Evolutionary conservation across 1,140 invertebrate species (phyloP), one percentile per base, ranked within the genome.

Genomic region (Alviniconcha marisindica): DNA sequence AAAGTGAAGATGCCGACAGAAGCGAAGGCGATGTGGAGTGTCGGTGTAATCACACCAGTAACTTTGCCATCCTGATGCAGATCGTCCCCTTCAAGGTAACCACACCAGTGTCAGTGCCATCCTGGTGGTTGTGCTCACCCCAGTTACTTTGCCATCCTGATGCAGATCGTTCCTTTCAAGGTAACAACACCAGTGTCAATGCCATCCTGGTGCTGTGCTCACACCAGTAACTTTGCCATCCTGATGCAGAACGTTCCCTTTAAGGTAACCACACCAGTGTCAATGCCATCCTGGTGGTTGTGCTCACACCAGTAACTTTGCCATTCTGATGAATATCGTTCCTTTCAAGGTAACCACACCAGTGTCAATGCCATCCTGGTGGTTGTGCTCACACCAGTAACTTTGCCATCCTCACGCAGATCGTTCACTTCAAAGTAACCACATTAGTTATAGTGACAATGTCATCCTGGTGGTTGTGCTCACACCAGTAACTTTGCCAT

Each of bases 401-500:
- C 81, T 92, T 92, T 77, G 91, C 89, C 31, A 88, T 92, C 33
- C 85, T 92, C 5, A 89, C 91, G 86, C 87, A 88, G 77, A 78
- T 90, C 10, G 83, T 84, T 18, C 73, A 81, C 1, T 71, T 88
- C 54, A 28, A 88, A 85, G 89, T 90, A 83, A 77, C 33, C n/a
- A n/a, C n/a, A n/a, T n/a, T n/a, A n/a, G n/a, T n/a, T n/a, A n/a
- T n/a, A n/a, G n/a, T n/a, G n/a, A n/a, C n/a, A n/a, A n/a, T n/a
- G n/a, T n/a, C n/a, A n/a, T n/a, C n/a, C n/a, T 92, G 91, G 74
- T 31, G 33, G 31, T 1, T 91, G 91, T 83, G 88, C 89, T 66
- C 91, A 92, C 56, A 89, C 90, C 14, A 92, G 90, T 0, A 91
- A 89, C 81, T 92, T 92, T 77, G 91, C 89, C 31, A 88, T 92